Evolutionary conservation across 2,113 vertebrate species (phyloP), one percentile per base, ranked within the genome.

Genomic region (Melospiza georgiana): DNA sequence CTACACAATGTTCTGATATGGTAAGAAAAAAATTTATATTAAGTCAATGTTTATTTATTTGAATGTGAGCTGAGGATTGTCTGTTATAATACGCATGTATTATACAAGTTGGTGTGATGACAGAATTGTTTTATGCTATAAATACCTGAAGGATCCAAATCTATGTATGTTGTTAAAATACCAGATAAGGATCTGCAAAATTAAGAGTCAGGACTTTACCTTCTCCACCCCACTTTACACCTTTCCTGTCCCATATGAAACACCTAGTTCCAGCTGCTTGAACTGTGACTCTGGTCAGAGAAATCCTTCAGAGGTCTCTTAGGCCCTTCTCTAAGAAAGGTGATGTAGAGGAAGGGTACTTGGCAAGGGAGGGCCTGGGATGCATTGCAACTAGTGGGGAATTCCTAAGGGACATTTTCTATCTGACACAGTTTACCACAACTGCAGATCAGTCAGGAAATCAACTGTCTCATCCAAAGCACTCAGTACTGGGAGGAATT

Each of bases 11-110:
- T 92, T 94, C 83, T 92, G 54, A 78, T 89, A 81, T 12, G 49
- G 77, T 87, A 84, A 84, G 57, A 90, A 43, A 93, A 95, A 92
- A 78, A 89, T 41, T 95, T 93, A 63, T 95, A 93, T 72, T 87
- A 89, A 89, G 48, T 62, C 69, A 81, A 57, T 78, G 52, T 90
- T 96, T 95, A 90, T 92, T 95, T 93, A 86, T 90, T 75, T 81
- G 61, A 94, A 84, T 74, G 48, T 81, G 76, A 92, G 24, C 65
- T 84, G 48, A 90, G n/a, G 57, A 52, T 81, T 91, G 19, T 75
- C 41, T 73, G 3, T 92, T 69, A 51, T 35, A 59, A 84, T 37
- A 78, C 15, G 67, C 15, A 59, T 75, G 22, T 86, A 82, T 85
- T 91, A 63, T 13, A 61, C 30, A 48, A 75, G 19, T 48, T 78